A percentile compares a stretch with the other conserved stretches of the same genome.
Conservation (phyloP, 2,113 vertebrate species). For the Chrysochloris asiatica region DNA sequence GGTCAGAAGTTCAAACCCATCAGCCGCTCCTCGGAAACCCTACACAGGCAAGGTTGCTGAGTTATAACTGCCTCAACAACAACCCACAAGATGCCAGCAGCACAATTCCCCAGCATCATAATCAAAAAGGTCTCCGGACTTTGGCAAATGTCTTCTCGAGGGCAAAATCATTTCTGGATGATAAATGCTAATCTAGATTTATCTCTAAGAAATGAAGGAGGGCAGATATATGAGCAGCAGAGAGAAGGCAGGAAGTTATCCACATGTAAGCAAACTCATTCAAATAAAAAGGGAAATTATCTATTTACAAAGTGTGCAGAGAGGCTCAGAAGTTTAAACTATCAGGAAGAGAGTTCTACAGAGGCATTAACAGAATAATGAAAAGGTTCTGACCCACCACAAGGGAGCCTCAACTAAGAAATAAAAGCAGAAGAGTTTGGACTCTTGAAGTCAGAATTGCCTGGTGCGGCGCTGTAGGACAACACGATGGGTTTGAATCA, state of each 20-base stretch:
- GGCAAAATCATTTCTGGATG: not conserved
- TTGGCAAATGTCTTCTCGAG: not conserved
- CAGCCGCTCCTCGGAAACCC: no score
- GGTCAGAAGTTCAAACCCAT: no score
- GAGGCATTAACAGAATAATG: not conserved
- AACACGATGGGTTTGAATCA: no score
- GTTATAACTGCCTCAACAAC: no score
- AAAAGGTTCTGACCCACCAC: not conserved
- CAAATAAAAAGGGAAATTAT: not conserved
- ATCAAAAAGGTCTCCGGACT: not conserved
- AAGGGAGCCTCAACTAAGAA: not conserved
- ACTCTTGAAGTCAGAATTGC: not conserved
- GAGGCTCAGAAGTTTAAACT: not conserved
- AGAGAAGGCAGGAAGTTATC: not conserved
- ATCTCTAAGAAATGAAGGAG: not conserved
- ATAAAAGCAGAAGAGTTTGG: not conserved
- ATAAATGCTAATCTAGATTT: not conserved
- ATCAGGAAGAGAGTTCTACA: not conserved
- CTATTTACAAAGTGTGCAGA: slow-evolving; percentile 17
- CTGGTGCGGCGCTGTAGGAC: no score
- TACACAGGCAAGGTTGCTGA: no score
- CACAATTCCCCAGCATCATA: not conserved
- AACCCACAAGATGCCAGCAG: not conserved
- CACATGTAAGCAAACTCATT: not conserved
- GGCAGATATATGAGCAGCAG: not conserved